Evolutionary conservation across 2,888 invertebrate species (phyloP), one percentile per base, ranked within the genome.

Genomic region (Octodonta nipae): DNA sequence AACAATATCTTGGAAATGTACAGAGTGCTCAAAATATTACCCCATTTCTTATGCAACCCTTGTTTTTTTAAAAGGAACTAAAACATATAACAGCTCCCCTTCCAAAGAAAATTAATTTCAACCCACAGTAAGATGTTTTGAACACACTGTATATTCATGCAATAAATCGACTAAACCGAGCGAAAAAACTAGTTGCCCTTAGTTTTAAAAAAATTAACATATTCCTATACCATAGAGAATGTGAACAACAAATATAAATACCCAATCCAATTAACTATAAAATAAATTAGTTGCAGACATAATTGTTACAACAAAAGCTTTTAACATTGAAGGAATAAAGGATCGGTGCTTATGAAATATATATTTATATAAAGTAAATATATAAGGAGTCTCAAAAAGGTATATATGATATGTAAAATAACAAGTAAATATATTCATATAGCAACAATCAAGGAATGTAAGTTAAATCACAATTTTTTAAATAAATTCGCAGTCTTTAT

Each of bases 251-350:
- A 47, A 47, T 11, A 22, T 22, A 22, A n/a, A 22, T 10, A n/a
- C 22, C 22, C n/a, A 22, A 43, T 41, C 36, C 39, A 35, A 44
- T 42, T 48, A 43, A 42, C 35, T 40, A 34, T 43, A 43, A 47
- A 37, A 33, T 20, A 40, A n/a, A 54, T 56, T 54, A 54, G 53
- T 55, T 39, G 56, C 56, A 50, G 49, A 53, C 52, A 51, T 45
- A 22, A 11, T 22, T 53, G 55, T 56, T 56, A 56, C 47, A 49
- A 56, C 54, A 55, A 53, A 56, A 56, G 55, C 56, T 48, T 49
- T 46, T 45, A 45, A 52, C 46, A 49, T 44, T 42, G 35, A 41
- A 32, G 25, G 22, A 22, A 11, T 10, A 22, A 10, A 22, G 22
- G n/a, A n/a, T n/a, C n/a, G n/a, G n/a, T n/a, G n/a, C n/a, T n/a